These are phyloP conservation scores for Eristalis arbustorum DNA, from an alignment of 2,888 invertebrate genomes.

Conservation along the genomic window DNA sequence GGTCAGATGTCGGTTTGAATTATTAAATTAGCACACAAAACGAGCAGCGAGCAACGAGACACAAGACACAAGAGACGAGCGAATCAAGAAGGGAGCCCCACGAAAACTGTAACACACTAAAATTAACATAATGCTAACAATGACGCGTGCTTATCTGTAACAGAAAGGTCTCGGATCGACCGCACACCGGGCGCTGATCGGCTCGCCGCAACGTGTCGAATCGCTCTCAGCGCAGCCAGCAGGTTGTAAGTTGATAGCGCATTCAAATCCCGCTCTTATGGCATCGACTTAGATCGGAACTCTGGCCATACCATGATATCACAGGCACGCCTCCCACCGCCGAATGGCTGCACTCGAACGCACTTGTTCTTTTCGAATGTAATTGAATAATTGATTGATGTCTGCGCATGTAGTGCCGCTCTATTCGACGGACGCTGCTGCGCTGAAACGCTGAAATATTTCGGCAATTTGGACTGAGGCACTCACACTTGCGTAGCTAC, in stretches of 20 bases:
- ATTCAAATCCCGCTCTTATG: constrained; percentile 42
- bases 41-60: not conserved
- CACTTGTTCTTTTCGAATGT: constrained; percentile 42
- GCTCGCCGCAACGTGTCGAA: constrained; percentile 1
- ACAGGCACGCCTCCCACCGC: constrained; percentile 30
- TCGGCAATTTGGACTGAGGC: not conserved
- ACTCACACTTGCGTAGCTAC: constrained; percentile 20
- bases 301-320: constrained; percentile 55
- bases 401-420: constrained; percentile 3
- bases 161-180: constrained; percentile 19
- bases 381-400: constrained; percentile 68
- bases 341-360: constrained; percentile 58
- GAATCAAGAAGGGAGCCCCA: not conserved
- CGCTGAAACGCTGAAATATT: not conserved
- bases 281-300: constrained; percentile 16
- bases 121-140: constrained; percentile 67
- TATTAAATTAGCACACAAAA: constrained; percentile 74
- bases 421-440: not conserved
- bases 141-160: constrained; percentile 63
- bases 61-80: not conserved
- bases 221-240: constrained; percentile 38
- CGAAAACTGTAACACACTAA: constrained; percentile 56
- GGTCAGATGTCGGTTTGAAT: constrained; percentile 75
- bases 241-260: constrained; percentile 50
- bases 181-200: constrained; percentile 6